Percentiles rank a stretch among this genome's conserved stretches.
These are phyloP conservation scores for Anticlea derivata DNA, from an alignment of 2,888 invertebrate genomes.

Conservation along the genomic window DNA sequence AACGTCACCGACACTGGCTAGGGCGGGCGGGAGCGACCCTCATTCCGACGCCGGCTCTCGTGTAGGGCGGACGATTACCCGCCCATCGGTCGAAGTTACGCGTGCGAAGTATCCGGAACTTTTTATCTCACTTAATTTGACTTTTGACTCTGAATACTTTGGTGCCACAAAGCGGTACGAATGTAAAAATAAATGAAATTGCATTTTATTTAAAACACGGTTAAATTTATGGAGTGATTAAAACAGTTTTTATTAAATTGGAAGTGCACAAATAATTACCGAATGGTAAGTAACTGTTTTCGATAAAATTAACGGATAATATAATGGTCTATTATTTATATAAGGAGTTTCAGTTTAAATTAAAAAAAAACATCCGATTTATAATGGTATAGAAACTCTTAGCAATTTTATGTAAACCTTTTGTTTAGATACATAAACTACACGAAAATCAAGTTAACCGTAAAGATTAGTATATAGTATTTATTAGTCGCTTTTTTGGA, in stretches of 20 bases:
- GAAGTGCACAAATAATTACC: not conserved
- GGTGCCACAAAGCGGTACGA: not conserved
- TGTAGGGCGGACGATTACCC: constrained; percentile 55
- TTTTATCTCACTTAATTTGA: constrained; percentile 1
- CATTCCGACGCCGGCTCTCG: constrained; percentile 48
- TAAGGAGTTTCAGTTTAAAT: too few species aligned
- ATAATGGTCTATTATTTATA: too few species aligned
- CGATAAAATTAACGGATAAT: not conserved
- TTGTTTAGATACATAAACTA: too few species aligned
- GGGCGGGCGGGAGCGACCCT: constrained; percentile 46
- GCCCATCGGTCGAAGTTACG: constrained; percentile 41
- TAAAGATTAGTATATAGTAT: too few species aligned
- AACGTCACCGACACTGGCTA: constrained; percentile 31
- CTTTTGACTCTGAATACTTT: not conserved
- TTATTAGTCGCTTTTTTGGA: too few species aligned
- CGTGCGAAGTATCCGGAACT: constrained; percentile 35
- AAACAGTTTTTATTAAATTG: not conserved
- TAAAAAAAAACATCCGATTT: too few species aligned
- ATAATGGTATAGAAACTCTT: too few species aligned
- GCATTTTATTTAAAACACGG: too few species aligned
- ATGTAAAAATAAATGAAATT: not conserved
- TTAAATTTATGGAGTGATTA: constrained; percentile 9
- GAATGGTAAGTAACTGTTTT: constrained; percentile 10
- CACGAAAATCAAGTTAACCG: too few species aligned
- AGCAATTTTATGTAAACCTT: too few species aligned